Conservation (phyloP, 2,888 invertebrate species). For the Alloscopus bannaensis region DNA sequence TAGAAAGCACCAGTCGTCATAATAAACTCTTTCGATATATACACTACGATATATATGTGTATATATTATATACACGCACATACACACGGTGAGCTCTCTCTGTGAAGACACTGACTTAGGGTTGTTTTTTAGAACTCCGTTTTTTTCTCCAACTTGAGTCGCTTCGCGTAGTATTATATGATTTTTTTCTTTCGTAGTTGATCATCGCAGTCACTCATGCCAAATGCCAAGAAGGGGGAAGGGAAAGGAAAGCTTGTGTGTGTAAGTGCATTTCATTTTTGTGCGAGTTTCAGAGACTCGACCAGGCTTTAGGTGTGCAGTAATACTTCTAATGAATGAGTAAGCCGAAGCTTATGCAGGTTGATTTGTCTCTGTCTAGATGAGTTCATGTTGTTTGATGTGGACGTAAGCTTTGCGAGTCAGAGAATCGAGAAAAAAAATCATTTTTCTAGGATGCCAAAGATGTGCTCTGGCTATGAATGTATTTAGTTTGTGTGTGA, state of each 20-base stretch:
- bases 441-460: no score
- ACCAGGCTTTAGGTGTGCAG: no score
- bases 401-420: not conserved
- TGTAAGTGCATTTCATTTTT: conserved; percentile 27
- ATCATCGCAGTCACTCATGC: conserved; percentile 36
- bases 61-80: conserved; percentile 3
- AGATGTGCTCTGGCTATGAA: no score
- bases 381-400: conserved; percentile 28
- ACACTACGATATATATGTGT: no score
- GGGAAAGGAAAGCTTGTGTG: conserved; percentile 41
- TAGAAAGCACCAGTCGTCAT: no score
- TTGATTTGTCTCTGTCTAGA: conserved; percentile 42
- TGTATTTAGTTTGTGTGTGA: no score
- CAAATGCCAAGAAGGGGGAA: conserved; percentile 50
- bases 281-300: not conserved
- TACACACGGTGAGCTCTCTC: not conserved
- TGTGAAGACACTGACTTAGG: not conserved
- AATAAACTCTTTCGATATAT: no score
- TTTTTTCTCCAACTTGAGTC: no score
- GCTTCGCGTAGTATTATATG: conserved; percentile 29
- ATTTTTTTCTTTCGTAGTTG: conserved; percentile 24
- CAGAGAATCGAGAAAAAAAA: no score
- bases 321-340: not conserved
- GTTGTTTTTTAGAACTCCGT: no score
- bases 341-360: conserved; percentile 50